phyloP scores from a whole-genome alignment of 2,797 vertebrate species.

The Dipus sagitta region DNA sequence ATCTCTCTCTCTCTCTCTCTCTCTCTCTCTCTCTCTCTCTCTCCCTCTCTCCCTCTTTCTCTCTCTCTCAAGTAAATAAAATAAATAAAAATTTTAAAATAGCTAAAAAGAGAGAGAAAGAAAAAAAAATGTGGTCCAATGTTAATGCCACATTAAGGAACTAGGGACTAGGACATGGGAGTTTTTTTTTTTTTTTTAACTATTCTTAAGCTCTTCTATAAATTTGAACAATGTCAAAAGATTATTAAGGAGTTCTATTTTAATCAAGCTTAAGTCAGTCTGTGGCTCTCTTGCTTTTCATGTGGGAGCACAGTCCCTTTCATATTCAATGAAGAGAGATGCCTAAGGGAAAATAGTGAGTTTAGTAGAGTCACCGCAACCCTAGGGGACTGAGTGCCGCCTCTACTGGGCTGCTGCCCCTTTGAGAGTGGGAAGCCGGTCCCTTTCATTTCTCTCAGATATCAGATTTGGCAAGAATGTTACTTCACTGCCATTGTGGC shows the following conservation, averaged over 20 bases:
- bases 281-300: background rate
- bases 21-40: background rate
- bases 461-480: background rate
- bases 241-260: conserved; percentile 37
- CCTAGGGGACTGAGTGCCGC: background rate
- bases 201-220: background rate
- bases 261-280: background rate
- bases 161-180: background rate
- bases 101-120: background rate
- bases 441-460: background rate
- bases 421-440: background rate
- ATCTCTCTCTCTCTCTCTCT: background rate
- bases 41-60: background rate
- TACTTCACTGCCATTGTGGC: background rate
- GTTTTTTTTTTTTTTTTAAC: background rate
- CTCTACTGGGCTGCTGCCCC: background rate
- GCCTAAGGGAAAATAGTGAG: background rate
- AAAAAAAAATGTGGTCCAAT: background rate
- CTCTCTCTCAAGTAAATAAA: too few relatives aligned
- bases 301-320: background rate
- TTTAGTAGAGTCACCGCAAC: too few relatives aligned
- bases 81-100: background rate
- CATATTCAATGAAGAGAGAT: background rate
- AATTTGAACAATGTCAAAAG: conserved; percentile 40
- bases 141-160: background rate